Evolutionary conservation across 2,113 vertebrate genomes (phyloP), one percentile per base, ranked within the genome.

Genomic region (Tetraodon nigroviridis): DNA sequence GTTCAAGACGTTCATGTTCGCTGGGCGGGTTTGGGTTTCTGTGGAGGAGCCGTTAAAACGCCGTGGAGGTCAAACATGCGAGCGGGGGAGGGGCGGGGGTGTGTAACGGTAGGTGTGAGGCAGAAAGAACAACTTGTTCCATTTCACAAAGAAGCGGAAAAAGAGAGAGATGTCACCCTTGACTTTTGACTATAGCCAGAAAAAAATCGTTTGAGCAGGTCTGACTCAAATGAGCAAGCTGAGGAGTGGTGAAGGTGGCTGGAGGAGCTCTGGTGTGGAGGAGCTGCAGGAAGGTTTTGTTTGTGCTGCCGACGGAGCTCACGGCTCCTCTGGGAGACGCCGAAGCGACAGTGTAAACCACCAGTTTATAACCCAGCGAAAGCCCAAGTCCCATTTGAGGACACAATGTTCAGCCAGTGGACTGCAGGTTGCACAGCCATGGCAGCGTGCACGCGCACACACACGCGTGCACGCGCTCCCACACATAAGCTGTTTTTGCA

Each of bases 41-140:
- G 18, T 37, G 17, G 32, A 50, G 0, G 21, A 41, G 20, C 11
- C 41, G 7, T 64, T 48, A 51, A 24, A 37, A 50, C 17, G 42
- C n/a, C 49, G 19, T 61, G 16, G 17, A 11, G 47, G 37, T 51
- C 15, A 42, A 11, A 58, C 16, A 54, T 21, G 11, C n/a, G n/a
- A n/a, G n/a, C n/a, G n/a, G n/a, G 32, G 14, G 27, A 17, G 57
- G 64, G 52, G 69, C 45, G 20, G 27, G 42, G 73, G 63, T 64
- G 53, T 41, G 42, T 20, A 27, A 45, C 13, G 41, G 40, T 56
- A 29, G 63, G 52, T 46, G 61, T 46, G 41, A 55, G 24, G 40
- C 64, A 45, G 0, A 72, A 46, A 54, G 81, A 80, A 86, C 81
- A 83, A 46, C 61, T 12, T 84, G 81, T 82, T 82, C 79, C 63